These are phyloP conservation scores for Myrmecophaga tridactyla DNA, from an alignment of 2,113 vertebrate species.

Conservation along the genomic window DNA sequence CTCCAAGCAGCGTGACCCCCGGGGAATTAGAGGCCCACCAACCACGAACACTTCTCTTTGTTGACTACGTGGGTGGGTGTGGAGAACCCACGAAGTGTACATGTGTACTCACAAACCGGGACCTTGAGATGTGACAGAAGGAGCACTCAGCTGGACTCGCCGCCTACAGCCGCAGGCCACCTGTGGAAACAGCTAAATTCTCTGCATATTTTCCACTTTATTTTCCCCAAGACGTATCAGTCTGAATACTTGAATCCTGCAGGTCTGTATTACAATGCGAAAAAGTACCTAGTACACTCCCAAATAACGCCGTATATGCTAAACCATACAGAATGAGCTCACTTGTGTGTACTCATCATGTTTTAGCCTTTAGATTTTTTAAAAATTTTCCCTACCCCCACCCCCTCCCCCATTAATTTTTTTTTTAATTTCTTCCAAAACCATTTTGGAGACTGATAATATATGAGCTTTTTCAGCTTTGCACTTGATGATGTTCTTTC, in stretches of 20 bases:
- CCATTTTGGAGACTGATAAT: slow-evolving; percentile 84
- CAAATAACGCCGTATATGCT: slow-evolving; percentile 95
- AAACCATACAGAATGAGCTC: slow-evolving; percentile 92
- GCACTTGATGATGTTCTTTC: slow-evolving; percentile 96
- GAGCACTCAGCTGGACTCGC: slow-evolving; percentile 93
- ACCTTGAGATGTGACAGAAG: slow-evolving; percentile 88
- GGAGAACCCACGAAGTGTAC: slow-evolving; percentile 93
- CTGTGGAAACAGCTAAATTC: slow-evolving; percentile 97
- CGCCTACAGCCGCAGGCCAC: slow-evolving; percentile 91
- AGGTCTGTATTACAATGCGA: too few relatives aligned
- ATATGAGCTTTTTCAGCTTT: slow-evolving; percentile 97
- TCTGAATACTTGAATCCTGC: slow-evolving; percentile 99
- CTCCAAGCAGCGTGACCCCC: slow-evolving; percentile 89
- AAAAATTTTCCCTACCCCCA: neutral
- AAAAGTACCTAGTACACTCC: too few relatives aligned
- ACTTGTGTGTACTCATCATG: slow-evolving; percentile 91
- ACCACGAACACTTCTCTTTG: slow-evolving; percentile 97
- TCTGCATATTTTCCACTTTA: slow-evolving; percentile 99
- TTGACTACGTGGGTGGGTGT: slow-evolving; percentile 94
- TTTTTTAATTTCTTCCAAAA: slow-evolving; percentile 91
- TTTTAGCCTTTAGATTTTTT: slow-evolving; percentile 90
- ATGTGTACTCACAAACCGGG: slow-evolving; percentile 88
- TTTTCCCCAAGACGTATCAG: slow-evolving; percentile 99
- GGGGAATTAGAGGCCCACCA: slow-evolving; percentile 95
- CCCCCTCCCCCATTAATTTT: slow-evolving; percentile 57